phyloP scores from a whole-genome alignment of 2,113 vertebrate genomes.

The Coracopsis vasa region DNA sequence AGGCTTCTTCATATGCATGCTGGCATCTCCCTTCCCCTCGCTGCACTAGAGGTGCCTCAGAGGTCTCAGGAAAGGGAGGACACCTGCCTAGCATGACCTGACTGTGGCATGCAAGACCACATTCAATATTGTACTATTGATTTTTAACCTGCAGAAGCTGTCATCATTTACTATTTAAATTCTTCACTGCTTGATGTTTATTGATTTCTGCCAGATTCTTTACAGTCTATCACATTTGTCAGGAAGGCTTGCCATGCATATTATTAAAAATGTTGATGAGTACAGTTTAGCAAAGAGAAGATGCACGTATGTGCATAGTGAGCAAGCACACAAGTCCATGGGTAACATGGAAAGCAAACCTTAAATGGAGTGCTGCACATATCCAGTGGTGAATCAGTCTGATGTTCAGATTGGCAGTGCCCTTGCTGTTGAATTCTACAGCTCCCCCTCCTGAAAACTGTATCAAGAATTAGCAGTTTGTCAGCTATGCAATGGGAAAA shows the following conservation, averaged over 20 bases:
- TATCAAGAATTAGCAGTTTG: background rate
- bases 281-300: background rate
- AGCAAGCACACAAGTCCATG: background rate
- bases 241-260: background rate
- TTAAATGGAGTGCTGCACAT: background rate
- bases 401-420: background rate
- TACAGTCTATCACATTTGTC: constrained; percentile 1
- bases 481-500: background rate
- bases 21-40: background rate
- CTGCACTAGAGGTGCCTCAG: background rate
- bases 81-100: background rate
- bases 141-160: background rate
- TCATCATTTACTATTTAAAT: constrained; percentile 8
- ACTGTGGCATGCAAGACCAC: background rate
- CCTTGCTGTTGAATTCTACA: background rate
- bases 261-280: background rate
- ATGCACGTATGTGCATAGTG: accelerated
- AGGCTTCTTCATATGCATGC: background rate
- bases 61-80: background rate
- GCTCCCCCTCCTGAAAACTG: background rate
- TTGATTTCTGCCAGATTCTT: constrained; percentile 37
- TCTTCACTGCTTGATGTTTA: background rate
- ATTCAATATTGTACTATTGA: background rate
- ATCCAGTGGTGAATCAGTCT: background rate
- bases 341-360: background rate